Percentiles rank a stretch among this genome's conserved stretches.
Conservation (phyloP, 2,888 invertebrate genomes). For the Standfussiana lucernea region DNA sequence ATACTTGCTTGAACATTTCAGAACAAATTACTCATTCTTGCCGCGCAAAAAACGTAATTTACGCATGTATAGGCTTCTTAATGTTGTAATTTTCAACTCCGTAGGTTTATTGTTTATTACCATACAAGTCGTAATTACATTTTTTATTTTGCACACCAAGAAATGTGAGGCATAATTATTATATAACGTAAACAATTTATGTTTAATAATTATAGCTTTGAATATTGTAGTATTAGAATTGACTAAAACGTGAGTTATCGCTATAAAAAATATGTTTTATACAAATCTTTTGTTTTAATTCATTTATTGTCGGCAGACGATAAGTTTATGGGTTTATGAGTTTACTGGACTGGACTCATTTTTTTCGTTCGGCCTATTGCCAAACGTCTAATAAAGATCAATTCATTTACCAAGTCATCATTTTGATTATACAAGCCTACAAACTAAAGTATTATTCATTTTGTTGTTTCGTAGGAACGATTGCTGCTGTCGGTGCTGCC, state of each 20-base stretch:
- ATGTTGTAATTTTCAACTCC: slow-evolving; percentile 41
- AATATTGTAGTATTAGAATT: not conserved
- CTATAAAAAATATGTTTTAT: slow-evolving; percentile 14
- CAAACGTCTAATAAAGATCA: slow-evolving; percentile 34
- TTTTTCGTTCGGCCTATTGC: slow-evolving; percentile 38
- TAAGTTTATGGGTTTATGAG: slow-evolving; percentile 38
- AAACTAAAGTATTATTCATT: slow-evolving; percentile 20
- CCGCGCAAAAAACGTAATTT: slow-evolving; percentile 39
- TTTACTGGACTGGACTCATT: slow-evolving; percentile 36
- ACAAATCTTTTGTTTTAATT: slow-evolving; percentile 24
- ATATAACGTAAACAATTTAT: slow-evolving; percentile 9
- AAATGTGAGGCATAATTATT: slow-evolving; percentile 4
- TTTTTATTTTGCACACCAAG: slow-evolving; percentile 17
- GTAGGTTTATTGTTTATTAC: slow-evolving; percentile 47
- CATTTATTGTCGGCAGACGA: slow-evolving; percentile 19
- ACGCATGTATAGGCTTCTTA: slow-evolving; percentile 14
- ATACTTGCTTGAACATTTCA: slow-evolving; percentile 32
- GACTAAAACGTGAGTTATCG: slow-evolving; percentile 3
- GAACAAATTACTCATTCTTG: slow-evolving; percentile 29
- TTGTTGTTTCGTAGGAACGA: slow-evolving; percentile 92
- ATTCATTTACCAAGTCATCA: slow-evolving; percentile 24
- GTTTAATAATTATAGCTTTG: slow-evolving; percentile 9
- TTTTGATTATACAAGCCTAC: slow-evolving; percentile 21
- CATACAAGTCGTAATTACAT: slow-evolving; percentile 36
- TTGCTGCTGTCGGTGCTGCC: slow-evolving; percentile 96